Base-by-base conservation (phyloP, 2,797 vertebrate genomes). In the Rhynchonycteris naso region DNA sequence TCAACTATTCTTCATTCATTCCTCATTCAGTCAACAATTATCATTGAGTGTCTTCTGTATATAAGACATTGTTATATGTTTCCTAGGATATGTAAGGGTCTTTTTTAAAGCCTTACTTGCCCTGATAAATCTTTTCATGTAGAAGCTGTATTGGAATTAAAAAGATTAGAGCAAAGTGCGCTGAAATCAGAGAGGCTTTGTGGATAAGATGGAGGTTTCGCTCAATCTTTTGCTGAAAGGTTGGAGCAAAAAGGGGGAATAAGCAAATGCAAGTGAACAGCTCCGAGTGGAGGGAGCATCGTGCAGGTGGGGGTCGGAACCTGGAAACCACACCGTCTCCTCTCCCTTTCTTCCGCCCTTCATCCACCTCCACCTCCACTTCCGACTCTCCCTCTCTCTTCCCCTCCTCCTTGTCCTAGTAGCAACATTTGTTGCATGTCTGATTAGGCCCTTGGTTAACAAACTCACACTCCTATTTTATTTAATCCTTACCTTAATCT, bases 231-330 rank as follows among this genome's bases (percentile, higher is more conserved):
- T 12, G n/a, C 19, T 38, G 28, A 88, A 68, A 50, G 2, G 22
- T 54, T 38, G 54, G 66, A 22, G 10, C 50, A 24, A 69, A 85
- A 30, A 33, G 15, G 21, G 12, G 7, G 12, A 74, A n/a, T 26
- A 43, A 61, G 13, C 50, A 66, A 78, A 71, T 16, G 0, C 15
- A 89, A 68, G 24, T 24, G 7, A 54, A 13, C 30, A 30, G 33
- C 33, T 58, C 8, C 15, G 1, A 68, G 47, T 1, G 2, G 24
- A 4, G 21, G 26, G 10, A 52, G 26, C 11, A 24, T 33, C 4
- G 11, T 0, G 7, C 1, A 2, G 3, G 2, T 10, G 52, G 50
- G 56, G 24, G 19, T 26, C 26, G 35, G 50, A 52, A 50, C 16
- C 3, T n/a, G 12, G 76, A 81, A 43, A 35, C n/a, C 22, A 15